These are phyloP conservation scores for Drosophila algonquin DNA, from an alignment of 2,888 invertebrate genomes.

Conservation along the genomic window DNA sequence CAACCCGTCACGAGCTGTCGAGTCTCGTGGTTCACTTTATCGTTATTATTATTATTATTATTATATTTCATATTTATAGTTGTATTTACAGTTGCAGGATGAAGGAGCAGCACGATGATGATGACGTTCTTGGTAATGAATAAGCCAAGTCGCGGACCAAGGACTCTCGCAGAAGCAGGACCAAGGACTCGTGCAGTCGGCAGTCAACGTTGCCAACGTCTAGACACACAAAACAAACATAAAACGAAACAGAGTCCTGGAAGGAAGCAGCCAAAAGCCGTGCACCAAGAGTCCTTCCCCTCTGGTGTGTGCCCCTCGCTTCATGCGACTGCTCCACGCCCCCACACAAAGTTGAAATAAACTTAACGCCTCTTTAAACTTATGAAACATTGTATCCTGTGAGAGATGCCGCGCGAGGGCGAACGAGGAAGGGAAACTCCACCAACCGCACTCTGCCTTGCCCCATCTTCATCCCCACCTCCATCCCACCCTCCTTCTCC, in stretches of 20 bases:
- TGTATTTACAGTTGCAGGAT: slow-evolving; percentile 50
- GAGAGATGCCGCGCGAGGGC: background rate
- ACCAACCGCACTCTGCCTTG: background rate
- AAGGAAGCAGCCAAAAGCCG: slow-evolving; percentile 44
- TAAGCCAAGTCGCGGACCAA: slow-evolving; percentile 57
- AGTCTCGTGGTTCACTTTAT: slow-evolving; percentile 54
- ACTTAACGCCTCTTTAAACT: slow-evolving; percentile 78
- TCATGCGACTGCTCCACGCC: background rate
- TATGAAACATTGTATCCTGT: slow-evolving; percentile 68
- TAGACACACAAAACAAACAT: slow-evolving; percentile 65
- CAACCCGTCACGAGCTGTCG: slow-evolving; percentile 29
- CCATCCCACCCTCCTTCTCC: no score
- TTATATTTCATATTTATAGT: slow-evolving; percentile 59
- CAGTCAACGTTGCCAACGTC: slow-evolving; percentile 43
- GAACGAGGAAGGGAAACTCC: background rate
- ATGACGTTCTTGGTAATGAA: slow-evolving; percentile 60
- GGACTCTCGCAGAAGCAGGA: slow-evolving; percentile 14
- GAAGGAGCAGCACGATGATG: slow-evolving; percentile 5
- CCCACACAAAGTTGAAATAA: slow-evolving; percentile 53
- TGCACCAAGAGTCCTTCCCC: slow-evolving; percentile 23
- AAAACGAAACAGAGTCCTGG: slow-evolving; percentile 40
- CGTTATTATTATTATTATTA: slow-evolving; percentile 54
- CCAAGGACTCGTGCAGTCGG: slow-evolving; percentile 7
- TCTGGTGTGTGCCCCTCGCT: slow-evolving; percentile 7
- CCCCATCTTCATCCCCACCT: background rate